These are phyloP conservation scores for Thereva unica DNA, from an alignment of 2,888 invertebrate species.

Conservation along the genomic window DNA sequence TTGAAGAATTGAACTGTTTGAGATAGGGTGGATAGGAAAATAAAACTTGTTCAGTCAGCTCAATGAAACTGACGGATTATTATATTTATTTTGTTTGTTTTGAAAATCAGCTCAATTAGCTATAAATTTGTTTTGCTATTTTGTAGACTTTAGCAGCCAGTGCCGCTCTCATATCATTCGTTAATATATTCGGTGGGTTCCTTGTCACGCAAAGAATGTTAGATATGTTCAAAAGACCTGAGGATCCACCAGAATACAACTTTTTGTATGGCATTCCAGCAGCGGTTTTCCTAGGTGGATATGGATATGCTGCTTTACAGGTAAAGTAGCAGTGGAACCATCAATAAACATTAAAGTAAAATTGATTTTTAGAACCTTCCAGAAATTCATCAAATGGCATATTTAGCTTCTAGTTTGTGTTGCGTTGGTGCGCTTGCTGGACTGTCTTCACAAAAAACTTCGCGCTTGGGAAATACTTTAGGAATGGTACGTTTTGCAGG, in stretches of 20 bases:
- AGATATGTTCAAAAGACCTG: slow-evolving; percentile 85
- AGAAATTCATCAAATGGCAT: slow-evolving; percentile 85
- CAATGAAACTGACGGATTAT: too few relatives aligned
- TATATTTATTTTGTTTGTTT: too few relatives aligned
- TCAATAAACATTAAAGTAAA: slow-evolving; percentile 28
- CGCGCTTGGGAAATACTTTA: slow-evolving; percentile 81
- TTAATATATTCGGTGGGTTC: slow-evolving; percentile 91
- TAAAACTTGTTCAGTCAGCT: too few relatives aligned
- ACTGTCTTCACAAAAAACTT: slow-evolving; percentile 78
- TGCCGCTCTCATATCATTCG: slow-evolving; percentile 84
- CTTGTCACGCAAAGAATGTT: slow-evolving; percentile 88
- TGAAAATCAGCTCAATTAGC: too few relatives aligned
- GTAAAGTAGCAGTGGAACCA: slow-evolving; percentile 47
- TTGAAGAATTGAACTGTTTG: too few relatives aligned
- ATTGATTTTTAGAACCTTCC: slow-evolving; percentile 62
- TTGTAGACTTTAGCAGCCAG: slow-evolving; percentile 73
- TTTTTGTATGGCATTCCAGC: slow-evolving; percentile 79
- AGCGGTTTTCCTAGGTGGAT: slow-evolving; percentile 70
- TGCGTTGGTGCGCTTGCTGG: slow-evolving; percentile 89
- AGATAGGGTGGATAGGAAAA: too few relatives aligned
- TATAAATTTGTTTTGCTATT: slow-evolving; percentile 12
- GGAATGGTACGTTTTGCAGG: slow-evolving; percentile 68
- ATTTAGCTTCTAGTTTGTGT: slow-evolving; percentile 79
- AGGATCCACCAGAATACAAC: slow-evolving; percentile 85
- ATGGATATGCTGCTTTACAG: slow-evolving; percentile 65